Conservation (phyloP, 2,113 vertebrate genomes). For the Cyprichromis sp. region DNA sequence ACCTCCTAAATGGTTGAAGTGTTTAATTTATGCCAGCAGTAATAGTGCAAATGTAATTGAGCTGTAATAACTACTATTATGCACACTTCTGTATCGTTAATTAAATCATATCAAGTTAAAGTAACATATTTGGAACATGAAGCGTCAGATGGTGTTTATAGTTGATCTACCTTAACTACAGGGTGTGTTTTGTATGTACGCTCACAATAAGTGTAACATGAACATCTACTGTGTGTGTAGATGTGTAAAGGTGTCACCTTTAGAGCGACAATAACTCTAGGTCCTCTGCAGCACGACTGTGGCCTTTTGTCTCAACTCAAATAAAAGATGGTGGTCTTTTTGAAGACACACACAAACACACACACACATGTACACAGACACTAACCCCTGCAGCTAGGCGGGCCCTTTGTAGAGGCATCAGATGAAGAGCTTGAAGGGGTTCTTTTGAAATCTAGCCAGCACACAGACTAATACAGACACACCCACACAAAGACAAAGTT, state of each 20-base stretch:
- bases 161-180: not conserved
- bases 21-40: not conserved
- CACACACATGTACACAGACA: not conserved
- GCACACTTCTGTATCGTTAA: not conserved
- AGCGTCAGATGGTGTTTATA: not conserved
- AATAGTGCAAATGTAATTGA: not conserved
- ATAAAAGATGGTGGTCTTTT: conserved; percentile 46
- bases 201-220: conserved; percentile 31
- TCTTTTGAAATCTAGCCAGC: conserved; percentile 57
- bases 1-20: not conserved
- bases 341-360: not conserved
- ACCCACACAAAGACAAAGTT: not conserved
- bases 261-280: conserved; percentile 12
- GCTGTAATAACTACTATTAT: not conserved
- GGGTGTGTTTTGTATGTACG: not conserved
- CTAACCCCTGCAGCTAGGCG: conserved; percentile 16
- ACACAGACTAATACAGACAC: not conserved
- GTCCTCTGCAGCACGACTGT: conserved; percentile 7
- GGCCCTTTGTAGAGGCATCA: conserved; percentile 61
- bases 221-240: conserved; percentile 11
- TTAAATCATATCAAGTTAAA: not conserved
- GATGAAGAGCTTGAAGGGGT: conserved; percentile 47
- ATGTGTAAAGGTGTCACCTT: conserved; percentile 1
- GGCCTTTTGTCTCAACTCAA: conserved; percentile 50
- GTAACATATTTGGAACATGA: not conserved